phyloP scores from a whole-genome alignment of 2,888 invertebrate species.

The Liodrosophila aerea region DNA sequence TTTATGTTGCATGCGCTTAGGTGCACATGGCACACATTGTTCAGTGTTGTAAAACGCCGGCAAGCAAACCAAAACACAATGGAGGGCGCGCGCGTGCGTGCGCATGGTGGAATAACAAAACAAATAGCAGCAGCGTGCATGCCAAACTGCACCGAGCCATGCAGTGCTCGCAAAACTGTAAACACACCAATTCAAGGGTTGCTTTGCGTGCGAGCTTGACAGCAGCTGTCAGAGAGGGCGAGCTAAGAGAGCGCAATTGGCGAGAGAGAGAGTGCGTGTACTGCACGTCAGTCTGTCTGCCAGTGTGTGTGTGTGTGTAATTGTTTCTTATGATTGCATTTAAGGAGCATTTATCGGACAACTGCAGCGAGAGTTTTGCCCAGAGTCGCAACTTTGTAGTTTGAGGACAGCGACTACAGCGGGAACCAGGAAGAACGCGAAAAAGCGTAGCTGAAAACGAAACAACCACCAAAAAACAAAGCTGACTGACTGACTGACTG shows the following conservation, averaged over 20 bases:
- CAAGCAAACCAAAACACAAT: constrained; percentile 37
- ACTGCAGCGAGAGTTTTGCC: constrained; percentile 29
- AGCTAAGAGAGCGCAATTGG: constrained; percentile 1
- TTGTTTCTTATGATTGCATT: constrained; percentile 45
- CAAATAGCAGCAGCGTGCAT: constrained; percentile 30
- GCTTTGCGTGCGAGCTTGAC: constrained; percentile 41
- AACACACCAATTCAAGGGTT: constrained; percentile 41
- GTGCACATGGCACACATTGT: constrained; percentile 56
- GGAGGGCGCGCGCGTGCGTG: constrained; percentile 32
- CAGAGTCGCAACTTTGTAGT: constrained; percentile 18
- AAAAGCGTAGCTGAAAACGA: constrained; percentile 31
- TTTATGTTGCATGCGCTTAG: constrained; percentile 35
- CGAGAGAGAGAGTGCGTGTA: not conserved
- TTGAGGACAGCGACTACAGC: constrained; percentile 50
- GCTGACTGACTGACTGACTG: constrained; percentile 45
- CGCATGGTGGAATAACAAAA: constrained; percentile 31
- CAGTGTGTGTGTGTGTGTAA: constrained; percentile 19
- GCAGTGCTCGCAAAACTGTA: constrained; percentile 45
- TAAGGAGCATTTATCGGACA: not conserved
- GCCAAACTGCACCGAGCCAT: constrained; percentile 43
- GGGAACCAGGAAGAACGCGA: constrained; percentile 28
- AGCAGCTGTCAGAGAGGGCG: constrained; percentile 17
- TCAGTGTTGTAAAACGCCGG: constrained; percentile 54
- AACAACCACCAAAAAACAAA: constrained; percentile 61
- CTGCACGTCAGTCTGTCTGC: not conserved